Evolutionary conservation across 2,113 vertebrate species (phyloP), one percentile per base, ranked within the genome.

Genomic region (Romanogobio albipinnatus): DNA sequence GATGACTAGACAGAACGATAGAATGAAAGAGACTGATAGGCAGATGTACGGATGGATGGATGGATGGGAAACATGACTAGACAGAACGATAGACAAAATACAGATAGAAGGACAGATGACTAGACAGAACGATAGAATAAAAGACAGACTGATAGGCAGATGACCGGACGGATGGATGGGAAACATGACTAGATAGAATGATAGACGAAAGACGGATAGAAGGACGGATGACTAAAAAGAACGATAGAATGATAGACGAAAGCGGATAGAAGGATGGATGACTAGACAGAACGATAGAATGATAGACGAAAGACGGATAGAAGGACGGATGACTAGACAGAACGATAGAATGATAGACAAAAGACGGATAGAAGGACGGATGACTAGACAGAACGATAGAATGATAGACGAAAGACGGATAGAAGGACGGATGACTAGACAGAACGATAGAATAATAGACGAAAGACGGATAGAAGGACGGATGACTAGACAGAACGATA

Each of bases 41-140:
- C 0, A 3, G 22, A 64, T n/a, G n/a, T n/a, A 33, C 9, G n/a
- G n/a, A n/a, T n/a, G n/a, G n/a, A n/a, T n/a, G n/a, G n/a, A n/a
- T n/a, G n/a, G n/a, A n/a, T n/a, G n/a, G 59, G 61, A 1, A 29
- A 29, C 56, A 4, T 3, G 24, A 49, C n/a, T 9, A 22, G 24
- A 19, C 3, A 43, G 64, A 84, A 70, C 64, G 66, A 79, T 22
- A 78, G 24, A 68, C 22, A n/a, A n/a, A n/a, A n/a, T n/a, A n/a
- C n/a, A n/a, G n/a, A n/a, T n/a, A n/a, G n/a, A n/a, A n/a, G n/a
- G n/a, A n/a, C n/a, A 39, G 36, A 39, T 39, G 49, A 76, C 45
- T 76, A 59, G 76, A 73, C 24, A 24, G 53, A 51, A 43, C 1
- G 24, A 70, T 9, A 33, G 7, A 70, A 36, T 15, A 6, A 66